Base-by-base conservation (phyloP, 1,140 invertebrate genomes). In the Temnothorax nylanderi region DNA sequence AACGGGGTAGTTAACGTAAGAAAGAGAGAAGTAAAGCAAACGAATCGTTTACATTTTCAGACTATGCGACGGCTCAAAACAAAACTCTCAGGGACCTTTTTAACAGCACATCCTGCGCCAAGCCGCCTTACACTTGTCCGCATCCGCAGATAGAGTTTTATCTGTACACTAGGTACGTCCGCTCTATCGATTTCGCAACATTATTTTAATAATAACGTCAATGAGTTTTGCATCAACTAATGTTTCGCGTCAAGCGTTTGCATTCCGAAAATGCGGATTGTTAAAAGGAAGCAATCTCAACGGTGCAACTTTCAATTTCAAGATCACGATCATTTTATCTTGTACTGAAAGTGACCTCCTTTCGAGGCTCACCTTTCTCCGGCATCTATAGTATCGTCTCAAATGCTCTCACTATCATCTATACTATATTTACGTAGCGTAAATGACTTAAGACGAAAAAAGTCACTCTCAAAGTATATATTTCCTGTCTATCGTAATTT, bases 121-220 rank as follows among this genome's bases (percentile, higher is more conserved):
- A 97, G 88, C 97, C 97, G 49, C 98, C 98, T 0, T 98, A 96
- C 93, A 96, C 95, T 74, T 98, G 98, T 95, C 98, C 98, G 1
- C 97, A 98, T 95, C 97, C 97, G 5, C 97, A 97, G 93, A 98
- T 98, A 89, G 96, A 98, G 89, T 98, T 98, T 93, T 98, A 96
- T 95, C 94, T 98, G n/a, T 98, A 98, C 87, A 98, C 98, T 0
- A 97, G 97, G 97, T 97, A 94, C 94, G 93, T 75, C 65, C 56
- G 44, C 21, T n/a, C 26, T 26, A 2, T 74, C 10, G 18, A n/a
- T 80, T 41, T 21, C 49, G 13, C 41, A 32, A 54, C 4, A 2
- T 72, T 0, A 32, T 10, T 72, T 72, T 26, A 47, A 69, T 69
- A 26, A 41, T 41, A n/a, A 64, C 16, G 18, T 64, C 3, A 69